Percentiles rank a stretch among this genome's conserved stretches.
Evolutionary conservation across 2,797 vertebrate genomes (phyloP).

Genomic region (Gambusia yucatana): DNA sequence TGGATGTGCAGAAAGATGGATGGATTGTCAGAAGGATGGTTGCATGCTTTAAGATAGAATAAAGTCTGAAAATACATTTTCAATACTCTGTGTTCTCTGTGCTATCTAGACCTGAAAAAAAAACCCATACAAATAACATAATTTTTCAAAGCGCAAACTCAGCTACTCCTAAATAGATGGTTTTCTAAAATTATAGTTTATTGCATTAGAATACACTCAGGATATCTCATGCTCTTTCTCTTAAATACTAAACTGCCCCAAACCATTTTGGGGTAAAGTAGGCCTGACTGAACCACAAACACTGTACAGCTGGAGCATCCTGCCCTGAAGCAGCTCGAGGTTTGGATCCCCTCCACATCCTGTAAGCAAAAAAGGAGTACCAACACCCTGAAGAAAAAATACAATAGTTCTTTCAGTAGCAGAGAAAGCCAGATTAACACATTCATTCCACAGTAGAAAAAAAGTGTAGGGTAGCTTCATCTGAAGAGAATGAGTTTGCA

Average conservation of each 20-base stretch:
- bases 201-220: neutral
- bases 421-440: neutral
- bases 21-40: neutral
- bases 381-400: constrained; percentile 24
- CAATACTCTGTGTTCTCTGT: neutral
- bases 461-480: neutral
- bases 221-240: constrained; percentile 11
- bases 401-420: neutral
- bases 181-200: neutral
- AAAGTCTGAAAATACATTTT: neutral
- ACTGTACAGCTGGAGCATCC: constrained; percentile 67
- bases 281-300: constrained; percentile 61
- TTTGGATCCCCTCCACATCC: constrained; percentile 63
- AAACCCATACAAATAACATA: neutral
- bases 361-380: constrained; percentile 54
- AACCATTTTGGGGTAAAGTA: constrained; percentile 33
- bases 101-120: neutral
- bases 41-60: neutral
- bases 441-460: neutral
- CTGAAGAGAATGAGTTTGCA: constrained; percentile 30
- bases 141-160: neutral
- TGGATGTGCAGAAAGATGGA: neutral
- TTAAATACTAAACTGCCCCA: constrained; percentile 27
- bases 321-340: constrained; percentile 59
- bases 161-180: neutral